Evolutionary conservation across 2,888 invertebrate genomes (phyloP), one percentile per base, ranked within the genome.

Genomic region (Cephus rjabovi): DNA sequence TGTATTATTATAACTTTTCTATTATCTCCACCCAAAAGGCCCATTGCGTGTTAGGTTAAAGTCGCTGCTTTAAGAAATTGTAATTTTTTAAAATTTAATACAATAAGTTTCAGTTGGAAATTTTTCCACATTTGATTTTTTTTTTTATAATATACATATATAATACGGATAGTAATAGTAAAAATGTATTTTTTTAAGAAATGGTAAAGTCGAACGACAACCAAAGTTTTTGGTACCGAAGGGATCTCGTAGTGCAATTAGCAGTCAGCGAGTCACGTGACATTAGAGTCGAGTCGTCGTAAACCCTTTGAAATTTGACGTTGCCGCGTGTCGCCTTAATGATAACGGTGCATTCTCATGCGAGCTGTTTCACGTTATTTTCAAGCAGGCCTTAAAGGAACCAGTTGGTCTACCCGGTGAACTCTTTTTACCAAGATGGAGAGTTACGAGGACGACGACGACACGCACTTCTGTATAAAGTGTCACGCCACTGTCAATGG

Each of bases 381-480:
- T 56, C 2, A 23, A 56, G 9, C 56, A 23, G 56, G 56, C 23
- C 23, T 56, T 23, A 56, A 56, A 56, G 9, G 56, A 23, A 56
- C 23, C 56, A 56, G 56, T 56, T 9, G 6, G 9, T 56, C 23
- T 56, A 23, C 23, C 56, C 23, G 23, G 56, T 56, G 56, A 1
- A 15, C 15, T 40, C 23, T 56, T 40, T 40, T 40, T 3, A n/a
- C 12, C 23, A 75, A 30, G 31, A 89, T 90, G 90, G 89, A 90
- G 12, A 73, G 84, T 3, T 91, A 93, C 79, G 95, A 95, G 80
- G 95, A 95, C 78, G 95, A 97, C 75, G 96, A 97, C 77, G 97
- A 98, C 91, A 95, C 94, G 6, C 98, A 98, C 89, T 94, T 97
- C 81, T 98, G 98, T 92, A 95, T 98, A 86, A 96, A 96, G 89